phyloP scores from a whole-genome alignment of 2,797 vertebrate species.

The Holocentrus rufus region DNA sequence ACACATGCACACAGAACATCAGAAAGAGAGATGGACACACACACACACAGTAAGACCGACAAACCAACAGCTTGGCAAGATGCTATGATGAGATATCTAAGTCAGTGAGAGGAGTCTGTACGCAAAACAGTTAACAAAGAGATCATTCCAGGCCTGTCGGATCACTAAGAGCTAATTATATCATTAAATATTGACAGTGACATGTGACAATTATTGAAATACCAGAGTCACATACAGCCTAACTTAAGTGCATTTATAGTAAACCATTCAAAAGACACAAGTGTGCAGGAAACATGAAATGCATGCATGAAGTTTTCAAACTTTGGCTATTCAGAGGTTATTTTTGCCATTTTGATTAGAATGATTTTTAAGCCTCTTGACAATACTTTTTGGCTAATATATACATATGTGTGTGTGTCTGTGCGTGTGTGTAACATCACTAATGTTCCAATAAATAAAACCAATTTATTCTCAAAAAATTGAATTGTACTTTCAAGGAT shows the following conservation, averaged over 20 bases:
- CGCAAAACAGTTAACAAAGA: slow-evolving; percentile 47
- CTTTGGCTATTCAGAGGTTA: no score
- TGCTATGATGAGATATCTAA: slow-evolving; percentile 6
- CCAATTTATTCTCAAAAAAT: no score
- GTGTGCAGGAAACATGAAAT: no score
- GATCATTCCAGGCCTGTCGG: slow-evolving; percentile 41
- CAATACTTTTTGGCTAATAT: no score
- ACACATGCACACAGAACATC: slow-evolving; percentile 6
- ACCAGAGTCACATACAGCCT: slow-evolving; percentile 20
- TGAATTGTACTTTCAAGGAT: no score
- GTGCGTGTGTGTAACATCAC: no score
- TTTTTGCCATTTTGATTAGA: no score
- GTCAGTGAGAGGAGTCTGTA: slow-evolving; percentile 44
- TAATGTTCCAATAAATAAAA: no score
- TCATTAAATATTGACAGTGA: slow-evolving; percentile 76
- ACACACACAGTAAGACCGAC: not conserved
- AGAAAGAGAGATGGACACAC: not conserved
- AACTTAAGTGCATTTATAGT: slow-evolving; percentile 20
- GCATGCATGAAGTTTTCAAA: no score
- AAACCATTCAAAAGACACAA: no score
- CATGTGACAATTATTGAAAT: slow-evolving; percentile 63
- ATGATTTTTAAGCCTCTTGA: no score
- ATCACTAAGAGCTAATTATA: slow-evolving; percentile 68
- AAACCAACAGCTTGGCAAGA: slow-evolving; percentile 37
- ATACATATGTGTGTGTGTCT: no score